Evolutionary conservation across 1,140 invertebrate genomes (phyloP).

Genomic region (Anthonomus grandis): DNA sequence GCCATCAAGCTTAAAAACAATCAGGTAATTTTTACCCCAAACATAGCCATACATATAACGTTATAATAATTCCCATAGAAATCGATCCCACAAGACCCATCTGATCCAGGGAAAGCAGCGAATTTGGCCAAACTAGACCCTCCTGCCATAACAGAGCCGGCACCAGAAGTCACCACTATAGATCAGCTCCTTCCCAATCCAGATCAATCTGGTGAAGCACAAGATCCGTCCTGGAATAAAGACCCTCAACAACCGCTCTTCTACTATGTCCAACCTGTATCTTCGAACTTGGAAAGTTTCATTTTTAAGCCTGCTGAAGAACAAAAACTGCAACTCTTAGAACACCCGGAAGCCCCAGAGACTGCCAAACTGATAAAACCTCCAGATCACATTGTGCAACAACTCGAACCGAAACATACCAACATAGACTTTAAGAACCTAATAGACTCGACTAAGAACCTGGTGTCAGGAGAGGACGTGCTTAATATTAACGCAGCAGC

Average conservation of each 20-base stretch:
- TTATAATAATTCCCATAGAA: too few species aligned
- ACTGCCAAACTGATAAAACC: slow-evolving; percentile 5
- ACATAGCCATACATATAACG: too few species aligned
- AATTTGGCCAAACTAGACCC: slow-evolving; percentile 16
- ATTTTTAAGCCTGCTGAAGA: background rate
- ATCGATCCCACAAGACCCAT: slow-evolving; percentile 16
- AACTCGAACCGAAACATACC: background rate
- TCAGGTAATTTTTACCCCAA: too few species aligned
- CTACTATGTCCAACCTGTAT: slow-evolving; percentile 9
- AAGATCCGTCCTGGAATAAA: too few species aligned
- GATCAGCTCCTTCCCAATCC: too few species aligned
- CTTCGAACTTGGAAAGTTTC: background rate
- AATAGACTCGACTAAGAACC: slow-evolving; percentile 54
- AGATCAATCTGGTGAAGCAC: background rate
- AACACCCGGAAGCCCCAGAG: slow-evolving; percentile 10
- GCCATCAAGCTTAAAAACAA: slow-evolving; percentile 48
- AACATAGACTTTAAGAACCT: slow-evolving; percentile 37
- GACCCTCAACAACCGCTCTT: slow-evolving; percentile 2
- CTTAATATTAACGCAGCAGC: slow-evolving; percentile 54
- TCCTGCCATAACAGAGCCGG: too few species aligned
- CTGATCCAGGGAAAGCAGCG: slow-evolving; percentile 17
- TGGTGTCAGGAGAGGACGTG: slow-evolving; percentile 56
- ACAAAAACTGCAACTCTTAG: background rate
- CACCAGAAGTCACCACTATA: background rate
- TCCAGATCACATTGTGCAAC: slow-evolving; percentile 10